Evolutionary conservation across 2,113 vertebrate genomes (phyloP).

Genomic region (Paramisgurnus dabryanus): DNA sequence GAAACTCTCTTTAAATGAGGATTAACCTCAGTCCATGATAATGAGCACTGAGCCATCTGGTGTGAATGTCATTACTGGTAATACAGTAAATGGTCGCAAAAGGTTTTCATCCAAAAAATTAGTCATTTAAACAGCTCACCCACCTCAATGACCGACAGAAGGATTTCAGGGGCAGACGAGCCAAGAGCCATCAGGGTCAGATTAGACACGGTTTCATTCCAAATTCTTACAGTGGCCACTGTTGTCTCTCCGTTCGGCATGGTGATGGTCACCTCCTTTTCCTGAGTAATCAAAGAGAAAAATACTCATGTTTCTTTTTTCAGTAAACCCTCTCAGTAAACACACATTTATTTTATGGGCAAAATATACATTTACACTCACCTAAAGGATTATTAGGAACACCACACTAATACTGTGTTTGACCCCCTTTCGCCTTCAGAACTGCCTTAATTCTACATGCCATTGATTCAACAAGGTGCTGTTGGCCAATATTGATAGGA

Average conservation of each 20-base stretch:
- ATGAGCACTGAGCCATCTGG: constrained; percentile 20
- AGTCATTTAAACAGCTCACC: constrained; percentile 21
- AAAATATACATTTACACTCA: no score
- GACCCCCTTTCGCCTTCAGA: no score
- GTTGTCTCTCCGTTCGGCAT: constrained; percentile 94
- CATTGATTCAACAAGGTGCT: no score
- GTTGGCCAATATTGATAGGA: no score
- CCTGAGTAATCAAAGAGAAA: constrained; percentile 68
- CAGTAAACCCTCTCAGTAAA: no score
- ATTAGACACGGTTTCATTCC: constrained; percentile 97
- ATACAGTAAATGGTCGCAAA: background rate
- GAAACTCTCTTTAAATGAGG: no score
- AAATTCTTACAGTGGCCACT: constrained; percentile 91
- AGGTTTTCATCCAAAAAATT: background rate
- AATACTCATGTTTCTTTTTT: background rate
- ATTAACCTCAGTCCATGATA: background rate
- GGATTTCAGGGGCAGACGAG: constrained; percentile 93
- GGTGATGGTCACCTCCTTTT: constrained; percentile 96
- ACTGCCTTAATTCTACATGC: no score
- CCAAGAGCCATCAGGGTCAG: constrained; percentile 92
- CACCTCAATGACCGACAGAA: constrained; percentile 90
- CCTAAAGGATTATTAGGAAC: no score
- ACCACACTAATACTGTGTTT: no score
- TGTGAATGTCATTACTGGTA: background rate
- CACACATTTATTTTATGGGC: no score